Base-by-base conservation (phyloP, 2,888 invertebrate genomes). In the Ctena decussata region DNA sequence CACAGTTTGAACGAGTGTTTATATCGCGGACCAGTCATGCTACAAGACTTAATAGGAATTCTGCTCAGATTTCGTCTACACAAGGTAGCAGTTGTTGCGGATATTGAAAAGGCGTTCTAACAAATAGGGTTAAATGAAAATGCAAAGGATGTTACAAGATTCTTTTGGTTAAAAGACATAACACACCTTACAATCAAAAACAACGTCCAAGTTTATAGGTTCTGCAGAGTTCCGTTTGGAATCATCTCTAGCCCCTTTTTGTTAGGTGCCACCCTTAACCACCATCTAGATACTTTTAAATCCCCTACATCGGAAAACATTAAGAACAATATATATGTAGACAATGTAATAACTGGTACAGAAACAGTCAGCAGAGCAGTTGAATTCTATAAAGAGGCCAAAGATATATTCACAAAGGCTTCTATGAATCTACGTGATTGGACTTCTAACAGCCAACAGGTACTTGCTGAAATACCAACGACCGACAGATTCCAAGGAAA, bases 1-100 rank as follows among this genome's bases (percentile, higher is more conserved):
- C 49, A 69, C 15, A 85, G 85, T 44, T 35, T 83, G 39, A 84
- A 84, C 77, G 84, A 84, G 15, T 84, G 84, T 35, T 69, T 85
- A 41, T 65, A 71, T 30, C 71, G 53, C 32, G 85, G 82, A 30
- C 82, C 82, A 27, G 30, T 49, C 1, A 37, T 82, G 27, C 65
- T 85, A 8, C 71, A 85, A 57, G 82, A 85, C 24, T 35, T 85
- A 0, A 46, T 53, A 39, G 78, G 75, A 6, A n/a, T 85, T 0
- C 32, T 85, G 5, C 21, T 82, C 8, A 24, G 85, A 39, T 85
- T 85, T 60, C 65, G 80, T 15, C 24, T 75, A 35, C 35, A 74
- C 24, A 32, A 24, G 24, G 53, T 80, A 15, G 75, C 75, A 18
- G 49, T 80, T 2, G 74, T 80, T 30, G 44, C 75, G 2, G 74